phyloP scores from a whole-genome alignment of 2,797 vertebrate genomes.

The Odontamblyopus rebecca region DNA sequence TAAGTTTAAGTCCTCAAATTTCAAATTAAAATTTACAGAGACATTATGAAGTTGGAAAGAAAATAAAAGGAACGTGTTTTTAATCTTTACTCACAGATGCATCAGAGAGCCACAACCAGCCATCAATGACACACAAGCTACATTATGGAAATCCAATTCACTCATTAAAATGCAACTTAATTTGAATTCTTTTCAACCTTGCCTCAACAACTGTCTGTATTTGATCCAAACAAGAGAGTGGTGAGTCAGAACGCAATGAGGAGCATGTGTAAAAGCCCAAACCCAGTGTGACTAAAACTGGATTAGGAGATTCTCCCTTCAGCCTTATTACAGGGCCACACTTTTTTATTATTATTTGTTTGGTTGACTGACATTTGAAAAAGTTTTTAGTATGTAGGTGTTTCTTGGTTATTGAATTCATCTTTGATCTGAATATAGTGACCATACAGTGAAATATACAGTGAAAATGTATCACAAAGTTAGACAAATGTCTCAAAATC shows the following conservation, averaged over 20 bases:
- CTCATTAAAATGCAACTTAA: slow-evolving; percentile 54
- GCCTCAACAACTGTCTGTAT: slow-evolving; percentile 23
- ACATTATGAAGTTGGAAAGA: slow-evolving; percentile 20
- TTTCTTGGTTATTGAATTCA: neutral
- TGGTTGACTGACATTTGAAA: neutral
- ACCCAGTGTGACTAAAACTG: neutral
- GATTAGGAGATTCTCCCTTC: slow-evolving; percentile 11
- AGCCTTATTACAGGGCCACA: neutral
- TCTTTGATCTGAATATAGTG: neutral
- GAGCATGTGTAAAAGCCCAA: slow-evolving; percentile 15
- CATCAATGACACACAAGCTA: neutral
- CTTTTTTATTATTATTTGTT: neutral
- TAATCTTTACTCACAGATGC: slow-evolving; percentile 34
- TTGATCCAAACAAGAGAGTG: slow-evolving; percentile 36
- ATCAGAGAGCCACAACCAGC: neutral
- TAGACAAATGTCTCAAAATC: neutral
- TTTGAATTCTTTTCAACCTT: slow-evolving; percentile 52
- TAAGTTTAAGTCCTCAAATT: neutral
- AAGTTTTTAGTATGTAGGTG: neutral
- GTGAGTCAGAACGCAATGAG: slow-evolving; percentile 41
- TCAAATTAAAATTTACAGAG: neutral
- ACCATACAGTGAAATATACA: neutral
- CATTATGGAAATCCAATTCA: slow-evolving; percentile 58
- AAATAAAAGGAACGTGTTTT: slow-evolving; percentile 13
- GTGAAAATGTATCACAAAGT: neutral